Evolutionary conservation across 53 echinoderm and acorn worm genomes (phyloP).

Genomic region (Temnopleurus reevesii): DNA sequence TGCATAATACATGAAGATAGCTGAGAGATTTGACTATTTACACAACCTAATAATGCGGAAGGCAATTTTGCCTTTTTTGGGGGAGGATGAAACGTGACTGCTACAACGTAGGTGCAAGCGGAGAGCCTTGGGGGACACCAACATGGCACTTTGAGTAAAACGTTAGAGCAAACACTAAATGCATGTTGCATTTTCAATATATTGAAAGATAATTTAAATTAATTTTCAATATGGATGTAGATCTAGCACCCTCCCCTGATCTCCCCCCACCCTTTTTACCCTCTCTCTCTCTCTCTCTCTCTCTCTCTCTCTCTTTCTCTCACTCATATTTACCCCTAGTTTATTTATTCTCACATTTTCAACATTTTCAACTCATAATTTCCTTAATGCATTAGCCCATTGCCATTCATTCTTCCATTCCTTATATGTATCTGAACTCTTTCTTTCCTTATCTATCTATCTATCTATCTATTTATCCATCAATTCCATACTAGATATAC

Average conservation of each 20-base stretch:
- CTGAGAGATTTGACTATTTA: neutral
- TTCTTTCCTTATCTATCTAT: neutral
- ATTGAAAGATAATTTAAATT: no score
- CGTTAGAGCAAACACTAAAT: no score
- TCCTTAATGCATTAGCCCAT: no score
- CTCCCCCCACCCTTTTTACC: neutral
- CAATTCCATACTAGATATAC: neutral
- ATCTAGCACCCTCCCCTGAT: neutral
- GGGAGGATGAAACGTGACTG: neutral
- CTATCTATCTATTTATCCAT: neutral
- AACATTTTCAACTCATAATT: no score
- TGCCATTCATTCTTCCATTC: no score
- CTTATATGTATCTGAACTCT: no score
- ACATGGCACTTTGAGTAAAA: no score
- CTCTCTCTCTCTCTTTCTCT: neutral
- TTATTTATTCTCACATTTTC: no score
- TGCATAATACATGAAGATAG: neutral
- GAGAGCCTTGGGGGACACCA: neutral
- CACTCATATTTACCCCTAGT: no score
- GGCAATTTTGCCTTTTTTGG: neutral
- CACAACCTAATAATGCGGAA: neutral
- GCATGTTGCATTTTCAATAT: no score
- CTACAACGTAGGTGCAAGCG: neutral
- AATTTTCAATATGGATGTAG: no score
- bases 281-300: neutral